Conservation (phyloP, 1,140 invertebrate genomes). For the Hycleus cichorii region DNA sequence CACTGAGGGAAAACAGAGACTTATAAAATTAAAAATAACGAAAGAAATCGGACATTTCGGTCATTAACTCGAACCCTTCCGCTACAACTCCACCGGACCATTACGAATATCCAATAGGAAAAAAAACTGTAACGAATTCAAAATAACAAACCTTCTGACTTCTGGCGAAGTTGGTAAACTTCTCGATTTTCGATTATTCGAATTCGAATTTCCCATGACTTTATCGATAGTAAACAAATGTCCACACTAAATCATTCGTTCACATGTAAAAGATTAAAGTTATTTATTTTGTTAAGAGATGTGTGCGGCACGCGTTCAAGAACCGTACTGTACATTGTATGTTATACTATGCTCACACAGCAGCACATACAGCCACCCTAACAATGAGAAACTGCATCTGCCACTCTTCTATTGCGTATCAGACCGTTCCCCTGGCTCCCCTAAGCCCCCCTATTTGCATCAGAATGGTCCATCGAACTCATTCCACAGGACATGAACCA, state of each 20-base stretch:
- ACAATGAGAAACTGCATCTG: slow-evolving; percentile 32
- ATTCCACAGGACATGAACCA: not conserved
- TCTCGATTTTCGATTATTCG: slow-evolving; percentile 47
- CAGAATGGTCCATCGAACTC: slow-evolving; percentile 22
- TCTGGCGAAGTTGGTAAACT: slow-evolving; percentile 61
- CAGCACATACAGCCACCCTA: slow-evolving; percentile 11
- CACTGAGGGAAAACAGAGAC: too few species aligned
- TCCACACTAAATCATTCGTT: too few species aligned
- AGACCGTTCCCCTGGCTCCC: slow-evolving; percentile 6
- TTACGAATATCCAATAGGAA: too few species aligned
- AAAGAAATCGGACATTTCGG: too few species aligned
- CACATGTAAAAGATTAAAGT: too few species aligned
- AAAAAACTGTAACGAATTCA: not conserved
- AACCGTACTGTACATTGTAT: not conserved
- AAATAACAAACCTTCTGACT: slow-evolving; percentile 48
- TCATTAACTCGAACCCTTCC: too few species aligned
- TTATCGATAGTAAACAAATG: not conserved
- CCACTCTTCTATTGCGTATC: slow-evolving; percentile 10
- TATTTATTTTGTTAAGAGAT: not conserved
- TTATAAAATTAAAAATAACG: too few species aligned
- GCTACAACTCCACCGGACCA: too few species aligned
- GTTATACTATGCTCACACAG: not conserved
- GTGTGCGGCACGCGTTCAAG: slow-evolving; percentile 7
- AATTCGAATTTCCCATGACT: slow-evolving; percentile 51
- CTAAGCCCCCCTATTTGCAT: slow-evolving; percentile 25